Evolutionary conservation across 2,113 vertebrate species (phyloP), one percentile per base, ranked within the genome.

Genomic region (Lanius collurio): DNA sequence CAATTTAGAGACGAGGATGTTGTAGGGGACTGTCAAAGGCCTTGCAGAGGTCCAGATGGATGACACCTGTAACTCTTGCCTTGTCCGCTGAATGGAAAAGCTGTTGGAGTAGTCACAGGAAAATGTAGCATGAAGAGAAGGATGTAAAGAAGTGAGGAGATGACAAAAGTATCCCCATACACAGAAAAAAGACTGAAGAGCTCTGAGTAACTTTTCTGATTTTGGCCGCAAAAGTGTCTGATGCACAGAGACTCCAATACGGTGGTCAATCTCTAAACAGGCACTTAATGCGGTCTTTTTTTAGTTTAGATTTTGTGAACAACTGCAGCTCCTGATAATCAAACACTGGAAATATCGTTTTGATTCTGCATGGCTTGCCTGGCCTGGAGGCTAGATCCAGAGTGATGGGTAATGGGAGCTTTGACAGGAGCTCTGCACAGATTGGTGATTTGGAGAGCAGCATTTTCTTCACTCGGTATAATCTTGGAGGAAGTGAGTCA

Each of bases 401-500:
- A 69, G 30, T 23, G 46, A 73, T 83, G 55, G 46, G 42, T 77
- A 88, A 62, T 10, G 28, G 63, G 67, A 76, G n/a, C 46, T 69
- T 64, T 57, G 63, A 49, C 55, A 39, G 75, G 44, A 79, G 55
- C 13, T 15, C 49, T 95, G 78, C 50, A 74, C 56, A 88, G 79
- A 71, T 55, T 92, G 89, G 63, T 93, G 81, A 41, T 87, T 91
- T 75, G 83, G 53, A 79, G n/a, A 83, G 85, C 49, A 53, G 46
- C 5, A 4, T 77, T 90, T 89, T 71, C 30, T 88, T 86, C 46
- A 19, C 16, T 23, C 46, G 35, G 41, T 76, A 68, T 94, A n/a
- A 89, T 89, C 79, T 83, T 93, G 60, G 76, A 86, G 91, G 59
- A 90, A 89, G 52, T 62, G 80, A 93, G 59, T 93, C 91, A 83